These are phyloP conservation scores for Scomber scombrus DNA, from an alignment of 2,113 vertebrate genomes.

Conservation along the genomic window DNA sequence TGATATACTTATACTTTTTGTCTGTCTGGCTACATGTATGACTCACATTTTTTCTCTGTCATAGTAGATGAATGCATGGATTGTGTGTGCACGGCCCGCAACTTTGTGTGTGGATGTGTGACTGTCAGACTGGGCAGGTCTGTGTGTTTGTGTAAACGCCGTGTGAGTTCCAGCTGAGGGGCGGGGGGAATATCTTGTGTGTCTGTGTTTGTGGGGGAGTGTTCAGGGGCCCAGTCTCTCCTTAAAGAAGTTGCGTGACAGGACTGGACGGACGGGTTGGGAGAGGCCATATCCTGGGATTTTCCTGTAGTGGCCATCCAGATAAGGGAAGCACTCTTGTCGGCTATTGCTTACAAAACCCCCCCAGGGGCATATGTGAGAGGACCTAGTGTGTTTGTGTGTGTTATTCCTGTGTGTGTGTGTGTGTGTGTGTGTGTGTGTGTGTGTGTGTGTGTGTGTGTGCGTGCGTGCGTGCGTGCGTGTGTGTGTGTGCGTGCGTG, in stretches of 20 bases:
- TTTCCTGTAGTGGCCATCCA: slow-evolving; percentile 76
- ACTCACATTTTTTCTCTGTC: not conserved
- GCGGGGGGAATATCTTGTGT: not conserved
- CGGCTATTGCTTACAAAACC: slow-evolving; percentile 66
- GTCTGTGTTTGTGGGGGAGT: slow-evolving; percentile 31
- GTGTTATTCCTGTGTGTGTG: slow-evolving; percentile 13
- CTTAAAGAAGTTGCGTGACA: slow-evolving; percentile 74
- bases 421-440: no score
- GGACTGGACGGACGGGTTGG: slow-evolving; percentile 64
- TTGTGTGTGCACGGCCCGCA: slow-evolving; percentile 11
- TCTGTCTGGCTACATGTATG: not conserved
- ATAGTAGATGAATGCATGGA: not conserved
- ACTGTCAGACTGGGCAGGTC: slow-evolving; percentile 19
- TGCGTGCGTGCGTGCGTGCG: not conserved
- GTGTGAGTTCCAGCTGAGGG: slow-evolving; percentile 21
- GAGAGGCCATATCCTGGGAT: slow-evolving; percentile 79
- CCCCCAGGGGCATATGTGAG: slow-evolving; percentile 38
- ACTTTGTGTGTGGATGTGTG: slow-evolving; percentile 7
- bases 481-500: not conserved
- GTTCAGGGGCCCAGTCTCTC: slow-evolving; percentile 38
- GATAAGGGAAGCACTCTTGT: slow-evolving; percentile 76
- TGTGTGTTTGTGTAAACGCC: slow-evolving; percentile 29
- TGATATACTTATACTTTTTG: not conserved
- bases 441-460: slow-evolving; percentile 41
- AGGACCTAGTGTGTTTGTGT: slow-evolving; percentile 23